Conservation (phyloP, 2,888 invertebrate species). For the Periphyllus acericola region DNA sequence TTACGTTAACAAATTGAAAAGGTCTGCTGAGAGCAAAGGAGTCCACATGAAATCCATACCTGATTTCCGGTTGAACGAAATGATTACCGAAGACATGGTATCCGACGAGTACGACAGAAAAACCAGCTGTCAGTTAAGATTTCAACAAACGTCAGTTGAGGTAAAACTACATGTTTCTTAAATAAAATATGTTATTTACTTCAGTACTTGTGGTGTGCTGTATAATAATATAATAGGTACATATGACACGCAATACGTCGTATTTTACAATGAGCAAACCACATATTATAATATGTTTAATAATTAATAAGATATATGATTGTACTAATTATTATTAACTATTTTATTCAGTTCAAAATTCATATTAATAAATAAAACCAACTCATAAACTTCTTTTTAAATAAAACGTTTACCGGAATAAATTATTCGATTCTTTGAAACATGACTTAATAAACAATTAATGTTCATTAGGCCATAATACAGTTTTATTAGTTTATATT, state of each 20-base stretch:
- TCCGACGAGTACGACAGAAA: constrained; percentile 72
- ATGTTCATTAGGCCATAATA: constrained; percentile 21
- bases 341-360: neutral
- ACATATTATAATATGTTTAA: too few relatives aligned
- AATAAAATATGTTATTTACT: neutral
- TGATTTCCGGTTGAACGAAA: constrained; percentile 68
- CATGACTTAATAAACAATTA: neutral
- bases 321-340: too few relatives aligned
- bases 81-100: constrained; percentile 68
- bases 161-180: constrained; percentile 66
- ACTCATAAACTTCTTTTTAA: neutral
- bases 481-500: constrained; percentile 13
- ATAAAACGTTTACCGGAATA: neutral
- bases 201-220: too few relatives aligned
- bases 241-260: too few relatives aligned
- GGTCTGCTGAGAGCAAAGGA: constrained; percentile 50
- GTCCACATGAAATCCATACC: constrained; percentile 44
- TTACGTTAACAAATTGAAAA: constrained; percentile 54
- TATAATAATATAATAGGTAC: too few relatives aligned
- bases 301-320: too few relatives aligned
- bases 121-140: constrained; percentile 77
- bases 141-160: constrained; percentile 92
- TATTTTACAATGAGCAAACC: too few relatives aligned
- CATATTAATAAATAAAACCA: neutral
- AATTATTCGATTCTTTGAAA: constrained; percentile 10